Percentiles rank a stretch among this genome's conserved stretches.
phyloP scores from a whole-genome alignment of 2,113 vertebrate species.

The Plectropomus leopardus region DNA sequence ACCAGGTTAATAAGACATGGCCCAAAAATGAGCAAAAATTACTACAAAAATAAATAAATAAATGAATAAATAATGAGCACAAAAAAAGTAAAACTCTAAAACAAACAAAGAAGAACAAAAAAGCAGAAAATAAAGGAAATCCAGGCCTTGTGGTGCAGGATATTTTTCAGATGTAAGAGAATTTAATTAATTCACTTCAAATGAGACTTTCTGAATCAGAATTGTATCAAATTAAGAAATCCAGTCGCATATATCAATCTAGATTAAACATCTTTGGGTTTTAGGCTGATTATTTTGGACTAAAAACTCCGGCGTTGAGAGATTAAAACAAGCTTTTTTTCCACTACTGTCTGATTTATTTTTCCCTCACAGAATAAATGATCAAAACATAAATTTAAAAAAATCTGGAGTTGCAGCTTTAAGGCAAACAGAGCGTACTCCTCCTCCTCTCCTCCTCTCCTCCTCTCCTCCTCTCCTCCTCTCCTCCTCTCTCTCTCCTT shows the following conservation, averaged over 20 bases:
- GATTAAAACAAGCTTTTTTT: no score
- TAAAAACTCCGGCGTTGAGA: neutral
- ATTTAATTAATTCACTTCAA: slow-evolving; percentile 30
- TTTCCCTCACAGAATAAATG: neutral
- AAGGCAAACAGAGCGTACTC: slow-evolving; percentile 33
- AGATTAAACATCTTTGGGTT: neutral
- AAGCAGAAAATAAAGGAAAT: no score
- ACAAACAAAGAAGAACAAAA: no score
- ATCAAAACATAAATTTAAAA: neutral
- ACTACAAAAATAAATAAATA: no score
- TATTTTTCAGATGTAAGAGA: slow-evolving; percentile 9
- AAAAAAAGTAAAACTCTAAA: no score
- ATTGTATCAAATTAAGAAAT: neutral
- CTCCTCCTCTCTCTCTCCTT: slow-evolving; percentile 8
- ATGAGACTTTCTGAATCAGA: neutral
- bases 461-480: slow-evolving; percentile 5
- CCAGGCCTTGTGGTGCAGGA: no score
- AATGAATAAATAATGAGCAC: no score
- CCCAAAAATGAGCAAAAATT: no score
- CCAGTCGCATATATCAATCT: neutral
- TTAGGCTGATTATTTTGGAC: no score
- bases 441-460: slow-evolving; percentile 21
- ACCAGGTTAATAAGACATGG: no score
- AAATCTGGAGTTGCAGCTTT: neutral
- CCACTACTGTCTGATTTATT: neutral